Percentiles rank a stretch among this genome's conserved stretches.
phyloP scores from a whole-genome alignment of 2,113 vertebrate species.

The Prochilodus magdalenae region DNA sequence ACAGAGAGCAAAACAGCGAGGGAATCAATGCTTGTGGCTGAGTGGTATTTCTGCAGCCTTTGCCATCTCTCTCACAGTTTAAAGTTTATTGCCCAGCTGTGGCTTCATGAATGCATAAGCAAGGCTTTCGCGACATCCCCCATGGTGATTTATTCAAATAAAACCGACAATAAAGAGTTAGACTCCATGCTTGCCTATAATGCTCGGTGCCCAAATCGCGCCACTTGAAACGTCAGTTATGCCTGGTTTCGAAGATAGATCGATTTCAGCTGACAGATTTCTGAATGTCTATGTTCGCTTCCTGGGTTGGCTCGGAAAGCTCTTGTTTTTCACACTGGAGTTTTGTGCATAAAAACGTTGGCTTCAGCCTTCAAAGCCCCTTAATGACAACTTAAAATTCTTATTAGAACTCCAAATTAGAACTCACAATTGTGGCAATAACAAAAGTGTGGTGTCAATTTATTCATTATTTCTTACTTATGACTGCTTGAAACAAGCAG shows the following conservation, averaged over 20 bases:
- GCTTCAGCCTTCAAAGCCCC: neutral
- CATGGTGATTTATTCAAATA: conserved; percentile 31
- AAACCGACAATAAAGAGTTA: conserved; percentile 34
- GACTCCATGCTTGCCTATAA: conserved; percentile 9
- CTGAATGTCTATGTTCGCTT: neutral
- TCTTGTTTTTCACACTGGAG: conserved; percentile 3
- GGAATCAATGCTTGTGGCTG: conserved; percentile 34
- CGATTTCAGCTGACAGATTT: neutral
- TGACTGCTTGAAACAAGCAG: no score
- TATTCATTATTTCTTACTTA: no score
- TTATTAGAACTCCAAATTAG: conserved; percentile 2
- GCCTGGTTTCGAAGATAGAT: conserved; percentile 9
- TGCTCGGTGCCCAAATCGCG: neutral
- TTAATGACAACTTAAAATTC: conserved; percentile 1
- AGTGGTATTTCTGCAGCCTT: conserved; percentile 33
- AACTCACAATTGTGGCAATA: neutral
- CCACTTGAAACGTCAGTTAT: neutral
- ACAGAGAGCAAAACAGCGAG: conserved; percentile 14
- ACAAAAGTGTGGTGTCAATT: no score
- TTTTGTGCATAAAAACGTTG: conserved; percentile 21
- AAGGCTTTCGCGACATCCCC: conserved; percentile 39
- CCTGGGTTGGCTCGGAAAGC: neutral
- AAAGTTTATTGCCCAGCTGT: conserved; percentile 53
- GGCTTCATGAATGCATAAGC: conserved; percentile 34
- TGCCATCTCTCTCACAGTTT: conserved; percentile 41